phyloP scores from a whole-genome alignment of 1,140 invertebrate genomes.

The Latrodectus geometricus region DNA sequence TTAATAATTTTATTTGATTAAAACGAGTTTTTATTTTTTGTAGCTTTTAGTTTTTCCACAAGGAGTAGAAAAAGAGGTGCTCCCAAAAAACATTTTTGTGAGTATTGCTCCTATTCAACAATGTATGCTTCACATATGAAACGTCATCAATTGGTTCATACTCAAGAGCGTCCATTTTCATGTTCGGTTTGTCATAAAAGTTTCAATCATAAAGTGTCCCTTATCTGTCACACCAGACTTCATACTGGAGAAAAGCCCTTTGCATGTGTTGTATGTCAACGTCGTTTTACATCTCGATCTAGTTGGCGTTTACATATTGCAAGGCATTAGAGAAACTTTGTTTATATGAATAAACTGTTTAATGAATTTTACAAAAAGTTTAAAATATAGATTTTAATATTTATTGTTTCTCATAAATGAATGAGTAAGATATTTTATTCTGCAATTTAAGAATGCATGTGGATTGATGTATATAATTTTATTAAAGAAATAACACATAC shows the following conservation, averaged over 20 bases:
- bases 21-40: neutral
- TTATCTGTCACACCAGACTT: constrained; percentile 24
- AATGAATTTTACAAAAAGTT: too few relatives aligned
- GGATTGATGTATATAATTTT: too few relatives aligned
- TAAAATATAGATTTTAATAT: too few relatives aligned
- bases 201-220: constrained; percentile 21
- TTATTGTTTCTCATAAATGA: too few relatives aligned
- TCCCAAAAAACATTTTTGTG: constrained; percentile 28
- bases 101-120: constrained; percentile 34
- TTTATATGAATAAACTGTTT: neutral
- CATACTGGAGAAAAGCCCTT: constrained; percentile 44
- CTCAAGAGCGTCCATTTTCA: constrained; percentile 24
- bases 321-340: neutral
- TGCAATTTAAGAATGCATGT: too few relatives aligned
- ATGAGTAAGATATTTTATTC: too few relatives aligned
- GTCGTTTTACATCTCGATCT: constrained; percentile 23
- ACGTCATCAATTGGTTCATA: constrained; percentile 34
- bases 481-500: too few relatives aligned
- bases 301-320: constrained; percentile 23
- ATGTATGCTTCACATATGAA: constrained; percentile 72
- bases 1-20: too few relatives aligned
- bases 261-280: constrained; percentile 19
- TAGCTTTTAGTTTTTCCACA: neutral
- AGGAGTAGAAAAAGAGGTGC: neutral
- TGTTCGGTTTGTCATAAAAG: constrained; percentile 35